These are phyloP conservation scores for Laspeyria flexula DNA, from an alignment of 2,888 invertebrate genomes.

Conservation along the genomic window DNA sequence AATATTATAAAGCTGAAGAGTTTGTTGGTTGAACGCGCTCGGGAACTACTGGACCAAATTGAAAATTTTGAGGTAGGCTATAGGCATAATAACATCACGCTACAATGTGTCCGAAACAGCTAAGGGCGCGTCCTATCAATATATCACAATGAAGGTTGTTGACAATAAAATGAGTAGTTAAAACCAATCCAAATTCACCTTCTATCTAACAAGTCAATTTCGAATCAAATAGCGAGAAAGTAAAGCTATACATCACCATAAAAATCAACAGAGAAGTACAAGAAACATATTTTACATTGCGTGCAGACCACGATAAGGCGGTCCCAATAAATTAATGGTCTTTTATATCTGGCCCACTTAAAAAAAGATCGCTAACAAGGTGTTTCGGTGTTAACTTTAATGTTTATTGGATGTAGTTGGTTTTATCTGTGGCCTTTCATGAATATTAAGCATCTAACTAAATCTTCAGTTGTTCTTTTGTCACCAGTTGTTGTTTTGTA, in stretches of 20 bases:
- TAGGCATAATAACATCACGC: too few relatives aligned
- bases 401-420: conserved; percentile 13
- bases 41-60: too few relatives aligned
- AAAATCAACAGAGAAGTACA: conserved; percentile 1
- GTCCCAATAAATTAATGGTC: conserved; percentile 4
- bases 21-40: too few relatives aligned
- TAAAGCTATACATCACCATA: conserved; percentile 1
- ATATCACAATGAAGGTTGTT: too few relatives aligned
- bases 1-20: too few relatives aligned
- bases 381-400: conserved; percentile 10
- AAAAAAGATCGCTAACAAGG: conserved; percentile 9
- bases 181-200: too few relatives aligned
- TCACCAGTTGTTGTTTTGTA: not conserved
- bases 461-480: not conserved
- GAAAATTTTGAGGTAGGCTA: too few relatives aligned
- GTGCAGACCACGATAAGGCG: conserved; percentile 7
- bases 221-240: not conserved
- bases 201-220: not conserved
- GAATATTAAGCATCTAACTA: not conserved
- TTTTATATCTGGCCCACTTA: not conserved
- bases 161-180: too few relatives aligned
- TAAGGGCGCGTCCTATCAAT: too few relatives aligned
- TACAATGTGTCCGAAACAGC: too few relatives aligned
- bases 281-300: conserved; percentile 4
- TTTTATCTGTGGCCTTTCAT: conserved; percentile 1